A percentile compares a stretch with the other conserved stretches of the same genome.
phyloP scores from a whole-genome alignment of 2,113 vertebrate genomes.

The Ranitomeya imitator region DNA sequence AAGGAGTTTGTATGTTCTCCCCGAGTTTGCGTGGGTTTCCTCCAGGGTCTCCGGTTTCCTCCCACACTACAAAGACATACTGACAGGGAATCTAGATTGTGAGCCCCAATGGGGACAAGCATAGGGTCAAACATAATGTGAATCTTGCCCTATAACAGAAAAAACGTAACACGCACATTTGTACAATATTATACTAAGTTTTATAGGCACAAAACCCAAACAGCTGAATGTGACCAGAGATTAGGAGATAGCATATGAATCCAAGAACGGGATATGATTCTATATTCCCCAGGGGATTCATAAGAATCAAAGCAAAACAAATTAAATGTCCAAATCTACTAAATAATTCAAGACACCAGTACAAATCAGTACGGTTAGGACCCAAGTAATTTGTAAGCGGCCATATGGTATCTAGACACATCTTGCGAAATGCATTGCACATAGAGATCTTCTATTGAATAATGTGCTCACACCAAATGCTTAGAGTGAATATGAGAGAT shows the following conservation, averaged over 20 bases:
- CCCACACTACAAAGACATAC: too few species aligned
- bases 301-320: constrained; percentile 18
- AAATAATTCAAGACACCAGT: constrained; percentile 25
- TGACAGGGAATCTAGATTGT: too few species aligned
- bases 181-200: neutral
- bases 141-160: neutral
- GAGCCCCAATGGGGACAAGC: too few species aligned
- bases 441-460: too few species aligned
- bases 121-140: too few species aligned
- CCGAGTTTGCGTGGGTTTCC: too few species aligned
- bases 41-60: too few species aligned
- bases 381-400: neutral
- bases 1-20: too few species aligned
- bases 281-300: neutral
- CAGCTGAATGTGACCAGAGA: neutral
- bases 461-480: too few species aligned
- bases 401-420: constrained; percentile 5
- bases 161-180: neutral
- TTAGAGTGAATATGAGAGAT: too few species aligned
- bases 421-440: neutral
- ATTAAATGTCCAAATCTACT: neutral
- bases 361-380: neutral
- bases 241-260: neutral
- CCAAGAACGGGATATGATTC: neutral
- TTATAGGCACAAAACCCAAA: neutral